Conservation (phyloP, 2,888 invertebrate genomes). For the Ochlodes sylvanus region DNA sequence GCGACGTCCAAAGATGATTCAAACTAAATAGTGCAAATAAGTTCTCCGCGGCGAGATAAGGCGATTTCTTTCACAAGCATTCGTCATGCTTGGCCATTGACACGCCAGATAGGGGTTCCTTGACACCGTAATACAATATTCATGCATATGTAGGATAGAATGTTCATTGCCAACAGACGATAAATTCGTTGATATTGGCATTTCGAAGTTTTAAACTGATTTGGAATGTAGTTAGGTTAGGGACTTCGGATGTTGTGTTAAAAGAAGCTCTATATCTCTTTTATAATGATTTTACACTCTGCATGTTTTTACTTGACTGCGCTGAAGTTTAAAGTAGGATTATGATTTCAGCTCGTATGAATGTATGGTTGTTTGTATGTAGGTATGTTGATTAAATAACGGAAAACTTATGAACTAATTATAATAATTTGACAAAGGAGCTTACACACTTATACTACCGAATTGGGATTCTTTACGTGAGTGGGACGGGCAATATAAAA, state of each 20-base stretch:
- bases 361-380: too few species aligned
- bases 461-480: too few species aligned
- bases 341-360: too few species aligned
- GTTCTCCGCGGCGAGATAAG: slow-evolving; percentile 47
- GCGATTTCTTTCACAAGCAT: slow-evolving; percentile 57
- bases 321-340: too few species aligned
- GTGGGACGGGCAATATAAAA: too few species aligned
- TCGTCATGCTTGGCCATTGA: slow-evolving; percentile 56
- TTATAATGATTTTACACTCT: not conserved
- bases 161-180: not conserved
- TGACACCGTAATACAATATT: slow-evolving; percentile 52
- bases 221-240: not conserved
- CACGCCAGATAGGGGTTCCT: slow-evolving; percentile 61
- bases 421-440: too few species aligned
- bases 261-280: not conserved
- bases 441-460: too few species aligned
- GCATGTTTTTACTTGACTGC: too few species aligned
- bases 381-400: too few species aligned
- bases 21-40: slow-evolving; percentile 29
- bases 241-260: not conserved
- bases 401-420: too few species aligned
- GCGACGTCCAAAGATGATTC: slow-evolving; percentile 1
- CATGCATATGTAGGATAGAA: slow-evolving; percentile 29
- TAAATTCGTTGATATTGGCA: not conserved
- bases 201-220: not conserved